Base-by-base conservation (phyloP, 2,113 vertebrate genomes). In the Gopherus evgoodei region DNA sequence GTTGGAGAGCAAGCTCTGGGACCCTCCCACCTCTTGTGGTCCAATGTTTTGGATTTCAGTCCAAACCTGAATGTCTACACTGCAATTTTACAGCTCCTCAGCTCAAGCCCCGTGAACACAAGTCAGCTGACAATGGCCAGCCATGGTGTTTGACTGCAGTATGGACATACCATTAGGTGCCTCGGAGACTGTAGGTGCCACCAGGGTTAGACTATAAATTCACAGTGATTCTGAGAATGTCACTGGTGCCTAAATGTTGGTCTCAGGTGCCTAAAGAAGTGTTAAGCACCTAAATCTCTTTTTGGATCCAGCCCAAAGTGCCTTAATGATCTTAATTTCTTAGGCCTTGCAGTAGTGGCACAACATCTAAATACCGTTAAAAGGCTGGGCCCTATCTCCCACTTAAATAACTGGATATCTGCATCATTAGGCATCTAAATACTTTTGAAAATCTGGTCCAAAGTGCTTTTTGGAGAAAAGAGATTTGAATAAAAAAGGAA, bases 351-450 rank as follows among this genome's bases (percentile, higher is more conserved):
- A 83, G 90, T 81, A 75, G 12, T 38, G 54, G 83, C 91, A 79
- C 81, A 86, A 69, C 14, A 86, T 25, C 54, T 59, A 38, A 50
- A 38, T 19, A 72, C 9, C 50, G 86, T 86, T 88, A 69, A 59
- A 84, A 89, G 88, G 79, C 89, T 65, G 44, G 62, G 81, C 85
- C 50, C 29, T 91, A 89, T 87, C 62, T 62, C 78, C 91, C 93
- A 91, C 93, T 92, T 91, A 89, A 94, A 91, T 79, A 90, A 92
- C 89, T 86, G 84, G 92, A 14, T 52, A 90, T 65, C 75, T 47
- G 75, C 42, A 76, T 44, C 24, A 8, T 47, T 47, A 78, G 42
- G 24, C 12, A 7, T 6, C 75, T 78, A 78, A 42, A 25, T 87
- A 80, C 79, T 89, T 93, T 92, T 72, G 87, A 80, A 87, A 83